Base-by-base conservation (phyloP, 1,140 invertebrate genomes). In the Drosophila eugracilis region DNA sequence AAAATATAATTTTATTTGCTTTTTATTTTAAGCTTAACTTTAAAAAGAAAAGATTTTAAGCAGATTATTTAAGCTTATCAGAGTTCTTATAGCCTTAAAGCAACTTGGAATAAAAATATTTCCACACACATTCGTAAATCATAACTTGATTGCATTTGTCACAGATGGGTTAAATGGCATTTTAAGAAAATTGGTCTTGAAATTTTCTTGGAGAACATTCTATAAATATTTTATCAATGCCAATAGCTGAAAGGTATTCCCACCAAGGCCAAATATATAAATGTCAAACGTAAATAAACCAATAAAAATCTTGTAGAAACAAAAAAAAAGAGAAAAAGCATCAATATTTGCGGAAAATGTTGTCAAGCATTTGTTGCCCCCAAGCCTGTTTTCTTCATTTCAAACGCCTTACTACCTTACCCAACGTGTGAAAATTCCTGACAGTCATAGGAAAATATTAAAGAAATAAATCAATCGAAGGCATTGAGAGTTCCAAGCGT, bases 331-430 rank as follows among this genome's bases (percentile, higher is more conserved):
- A 14, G 63, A 55, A 44, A 55, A 60, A 59, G 41, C 30, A 81
- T 63, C 66, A 78, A 75, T 70, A 71, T 70, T 74, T 81, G 55
- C 62, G 30, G 34, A 73, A 57, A 76, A 67, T 60, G 39, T 65
- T 81, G 78, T 28, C 57, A 49, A 59, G 55, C 50, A 49, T 67
- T 72, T 72, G 30, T 48, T 36, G 22, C 28, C 10, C 15, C 17
- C 19, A 6, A 14, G 5, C 2, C 5, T 9, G 21, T 12, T 17
- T 3, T 10, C 12, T 9, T n/a, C n/a, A 4, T 12, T 30, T 24
- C 37, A 60, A 67, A 63, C 72, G 62, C 45, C 32, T 44, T 30
- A 21, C 39, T 47, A 47, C 24, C 15, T n/a, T n/a, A n/a, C n/a
- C n/a, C n/a, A n/a, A 59, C 26, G 48, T 67, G 39, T 5, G 4